phyloP scores from a whole-genome alignment of 2,113 vertebrate species.

The Otolemur garnettii region DNA sequence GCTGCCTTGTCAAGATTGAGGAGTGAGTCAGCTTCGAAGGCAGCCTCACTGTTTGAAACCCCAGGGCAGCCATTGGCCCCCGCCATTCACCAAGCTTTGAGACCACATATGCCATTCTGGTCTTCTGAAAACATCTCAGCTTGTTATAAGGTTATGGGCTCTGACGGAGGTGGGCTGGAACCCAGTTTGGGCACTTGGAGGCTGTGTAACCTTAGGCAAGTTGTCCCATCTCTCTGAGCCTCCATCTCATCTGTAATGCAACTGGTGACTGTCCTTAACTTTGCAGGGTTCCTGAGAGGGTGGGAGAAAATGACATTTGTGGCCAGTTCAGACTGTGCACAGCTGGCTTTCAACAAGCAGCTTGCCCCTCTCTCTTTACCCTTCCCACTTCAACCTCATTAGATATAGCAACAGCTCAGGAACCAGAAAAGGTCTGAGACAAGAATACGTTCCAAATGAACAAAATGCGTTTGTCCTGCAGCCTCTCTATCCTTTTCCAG shows the following conservation, averaged over 20 bases:
- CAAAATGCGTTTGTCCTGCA: not conserved
- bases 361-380: not conserved
- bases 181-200: not conserved
- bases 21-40: not conserved
- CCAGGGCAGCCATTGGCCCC: not conserved
- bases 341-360: not conserved
- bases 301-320: not conserved
- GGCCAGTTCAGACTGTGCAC: not conserved
- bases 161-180: not conserved
- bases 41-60: conserved; percentile 5
- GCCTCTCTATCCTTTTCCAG: not conserved
- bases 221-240: not conserved
- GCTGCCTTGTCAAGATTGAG: not conserved
- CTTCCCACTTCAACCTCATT: not conserved
- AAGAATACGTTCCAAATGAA: conserved; percentile 44
- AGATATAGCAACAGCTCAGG: conserved; percentile 32
- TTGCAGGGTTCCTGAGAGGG: not conserved
- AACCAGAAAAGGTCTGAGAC: conserved; percentile 62
- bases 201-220: not conserved
- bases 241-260: not conserved
- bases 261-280: not conserved
- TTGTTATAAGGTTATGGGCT: not conserved
- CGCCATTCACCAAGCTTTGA: not conserved
- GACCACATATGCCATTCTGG: not conserved
- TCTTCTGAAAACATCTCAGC: not conserved